Base-by-base conservation (phyloP, 2,797 vertebrate species). In the Carapus acus region DNA sequence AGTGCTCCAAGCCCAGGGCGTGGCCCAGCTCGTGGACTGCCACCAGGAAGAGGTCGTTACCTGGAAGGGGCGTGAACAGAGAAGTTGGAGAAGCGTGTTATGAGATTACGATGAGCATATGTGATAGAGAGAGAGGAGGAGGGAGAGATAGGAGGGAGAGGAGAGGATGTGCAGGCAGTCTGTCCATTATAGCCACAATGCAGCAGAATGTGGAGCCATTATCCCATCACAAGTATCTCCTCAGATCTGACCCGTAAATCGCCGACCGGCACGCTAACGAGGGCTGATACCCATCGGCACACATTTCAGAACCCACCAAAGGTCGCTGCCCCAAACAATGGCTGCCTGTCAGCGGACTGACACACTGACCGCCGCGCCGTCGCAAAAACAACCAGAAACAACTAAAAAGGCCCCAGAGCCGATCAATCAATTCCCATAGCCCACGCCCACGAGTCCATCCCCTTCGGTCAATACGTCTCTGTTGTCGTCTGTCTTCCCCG, bases 31-130 rank as follows among this genome's bases (percentile, higher is more conserved):
- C 96, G 0, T 98, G 95, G 48, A 99, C 86, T 0, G 96, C 96
- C 43, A 99, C 96, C 79, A 97, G 79, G 73, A 99, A 99, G 51
- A 99, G 92, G 80, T 94, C 93, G 70, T 98, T 98, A 54, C 95
- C 96, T 98, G n/a, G 76, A 1, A 24, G 21, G 43, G 21, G 50
- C 2, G 12, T 29, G 21, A 33, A 40, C 5, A n/a, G 37, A 9
- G 24, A 27, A n/a, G n/a, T n/a, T n/a, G n/a, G n/a, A n/a, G n/a
- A n/a, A n/a, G n/a, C n/a, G n/a, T n/a, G n/a, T n/a, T n/a, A n/a
- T n/a, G n/a, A n/a, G n/a, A n/a, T n/a, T n/a, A n/a, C n/a, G n/a
- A n/a, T n/a, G n/a, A n/a, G n/a, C n/a, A n/a, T n/a, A n/a, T n/a
- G n/a, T n/a, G n/a, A n/a, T n/a, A n/a, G n/a, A n/a, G n/a, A n/a